These are phyloP conservation scores for Lycodopsis pacificus DNA, from an alignment of 2,797 vertebrate species.

Conservation along the genomic window DNA sequence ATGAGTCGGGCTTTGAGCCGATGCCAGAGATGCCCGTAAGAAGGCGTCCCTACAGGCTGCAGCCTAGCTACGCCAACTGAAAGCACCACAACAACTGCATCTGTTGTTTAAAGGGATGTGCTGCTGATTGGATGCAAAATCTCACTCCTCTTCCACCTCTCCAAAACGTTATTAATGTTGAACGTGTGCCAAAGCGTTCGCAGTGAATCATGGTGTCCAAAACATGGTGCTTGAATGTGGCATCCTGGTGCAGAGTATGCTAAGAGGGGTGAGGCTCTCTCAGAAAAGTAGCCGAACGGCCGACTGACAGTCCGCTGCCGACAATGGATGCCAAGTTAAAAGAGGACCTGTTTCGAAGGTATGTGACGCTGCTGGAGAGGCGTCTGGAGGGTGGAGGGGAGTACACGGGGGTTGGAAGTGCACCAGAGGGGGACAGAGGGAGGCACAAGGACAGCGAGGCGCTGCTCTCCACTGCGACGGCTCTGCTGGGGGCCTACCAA, in stretches of 20 bases:
- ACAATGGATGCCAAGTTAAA: constrained; percentile 98
- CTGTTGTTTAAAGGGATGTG: constrained; percentile 60
- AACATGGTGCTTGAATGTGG: constrained; percentile 74
- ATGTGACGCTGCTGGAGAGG: constrained; percentile 93
- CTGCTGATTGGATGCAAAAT: constrained; percentile 68
- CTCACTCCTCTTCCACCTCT: constrained; percentile 47
- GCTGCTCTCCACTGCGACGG: constrained; percentile 92
- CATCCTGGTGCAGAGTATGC: constrained; percentile 66
- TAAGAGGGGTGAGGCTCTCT: constrained; percentile 69
- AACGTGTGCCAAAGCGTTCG: constrained; percentile 50
- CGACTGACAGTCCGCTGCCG: constrained; percentile 74
- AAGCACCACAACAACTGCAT: constrained; percentile 37
- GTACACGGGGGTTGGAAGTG: constrained; percentile 60
- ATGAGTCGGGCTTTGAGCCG: constrained; percentile 66
- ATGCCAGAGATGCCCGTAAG: constrained; percentile 67
- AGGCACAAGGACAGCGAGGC: constrained; percentile 88
- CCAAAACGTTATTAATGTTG: constrained; percentile 49
- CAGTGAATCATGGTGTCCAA: constrained; percentile 65
- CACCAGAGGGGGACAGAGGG: constrained; percentile 79
- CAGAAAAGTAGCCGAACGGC: constrained; percentile 66
- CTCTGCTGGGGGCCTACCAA: constrained; percentile 93
- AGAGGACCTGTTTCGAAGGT: constrained; percentile 97
- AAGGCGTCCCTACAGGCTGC: constrained; percentile 60
- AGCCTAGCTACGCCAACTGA: constrained; percentile 65
- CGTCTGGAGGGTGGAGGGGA: constrained; percentile 85